A percentile compares a stretch with the other conserved stretches of the same genome.
phyloP scores from a whole-genome alignment of 2,888 invertebrate species.

The Steinernema scapterisci region DNA sequence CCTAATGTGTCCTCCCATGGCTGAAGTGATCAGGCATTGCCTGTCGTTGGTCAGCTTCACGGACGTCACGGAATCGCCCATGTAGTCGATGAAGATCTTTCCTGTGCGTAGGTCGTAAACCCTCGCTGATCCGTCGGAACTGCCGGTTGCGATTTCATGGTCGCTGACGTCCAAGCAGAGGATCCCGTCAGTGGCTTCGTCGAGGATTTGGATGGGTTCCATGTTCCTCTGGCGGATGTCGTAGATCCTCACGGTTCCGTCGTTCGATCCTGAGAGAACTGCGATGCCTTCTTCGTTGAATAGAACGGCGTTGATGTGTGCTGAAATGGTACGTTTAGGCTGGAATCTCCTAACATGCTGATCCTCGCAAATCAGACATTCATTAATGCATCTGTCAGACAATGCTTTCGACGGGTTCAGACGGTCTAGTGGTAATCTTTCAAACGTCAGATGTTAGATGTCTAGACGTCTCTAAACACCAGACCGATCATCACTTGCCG shows the following conservation, averaged over 20 bases:
- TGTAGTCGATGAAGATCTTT: slow-evolving; percentile 71
- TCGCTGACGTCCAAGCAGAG: slow-evolving; percentile 77
- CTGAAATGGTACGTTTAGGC: slow-evolving; percentile 66
- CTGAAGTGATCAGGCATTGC: slow-evolving; percentile 85
- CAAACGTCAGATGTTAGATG: no score
- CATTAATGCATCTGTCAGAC: no score
- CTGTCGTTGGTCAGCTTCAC: slow-evolving; percentile 86
- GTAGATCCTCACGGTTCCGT: slow-evolving; percentile 86
- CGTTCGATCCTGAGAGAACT: slow-evolving; percentile 88
- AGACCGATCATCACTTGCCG: not conserved
- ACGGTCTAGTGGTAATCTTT: no score
- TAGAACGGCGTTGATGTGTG: slow-evolving; percentile 81
- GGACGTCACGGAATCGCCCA: slow-evolving; percentile 80
- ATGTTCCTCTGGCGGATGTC: slow-evolving; percentile 77
- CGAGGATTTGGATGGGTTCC: slow-evolving; percentile 72
- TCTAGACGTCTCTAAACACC: no score
- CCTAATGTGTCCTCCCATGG: slow-evolving; percentile 81
- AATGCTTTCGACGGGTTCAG: no score
- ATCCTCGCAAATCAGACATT: no score
- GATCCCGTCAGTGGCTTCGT: slow-evolving; percentile 89
- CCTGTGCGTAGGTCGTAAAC: slow-evolving; percentile 90
- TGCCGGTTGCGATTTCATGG: slow-evolving; percentile 82
- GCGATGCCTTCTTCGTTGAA: slow-evolving; percentile 94
- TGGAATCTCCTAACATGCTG: no score
- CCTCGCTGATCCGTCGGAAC: slow-evolving; percentile 84